Conservation (phyloP, 2,888 invertebrate species). For the Scaptomyza caliginosa region DNA sequence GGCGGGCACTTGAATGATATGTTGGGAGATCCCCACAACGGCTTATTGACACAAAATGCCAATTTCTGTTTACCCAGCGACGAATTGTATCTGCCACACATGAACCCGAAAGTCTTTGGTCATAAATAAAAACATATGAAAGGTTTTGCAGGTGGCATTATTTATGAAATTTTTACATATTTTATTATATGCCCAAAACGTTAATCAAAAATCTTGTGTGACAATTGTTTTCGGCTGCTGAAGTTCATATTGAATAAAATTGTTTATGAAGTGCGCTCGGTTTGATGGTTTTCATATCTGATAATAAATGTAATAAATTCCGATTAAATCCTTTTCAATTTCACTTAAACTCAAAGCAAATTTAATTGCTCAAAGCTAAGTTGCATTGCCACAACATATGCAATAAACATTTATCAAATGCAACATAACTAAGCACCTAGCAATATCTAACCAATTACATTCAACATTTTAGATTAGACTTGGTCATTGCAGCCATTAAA, state of each 20-base stretch:
- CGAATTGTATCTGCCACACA: conserved; percentile 29
- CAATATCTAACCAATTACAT: not conserved
- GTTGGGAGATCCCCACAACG: conserved; percentile 2
- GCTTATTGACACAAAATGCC: conserved; percentile 65
- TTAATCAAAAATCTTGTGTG: conserved; percentile 55
- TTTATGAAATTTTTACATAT: conserved; percentile 29
- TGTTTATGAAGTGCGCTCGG: not conserved
- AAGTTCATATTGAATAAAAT: conserved; percentile 5
- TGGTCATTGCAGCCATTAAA: not conserved
- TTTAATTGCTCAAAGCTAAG: not conserved
- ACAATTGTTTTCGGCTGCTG: conserved; percentile 39
- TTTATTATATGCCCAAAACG: conserved; percentile 33
- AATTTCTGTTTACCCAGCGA: conserved; percentile 62
- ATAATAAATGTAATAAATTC: not conserved
- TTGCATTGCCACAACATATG: not conserved
- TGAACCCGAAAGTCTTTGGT: conserved; percentile 59
- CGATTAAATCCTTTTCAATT: not conserved
- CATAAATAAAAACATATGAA: conserved; percentile 61
- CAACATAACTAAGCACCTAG: not conserved
- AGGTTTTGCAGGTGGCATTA: conserved; percentile 19
- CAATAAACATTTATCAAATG: not conserved
- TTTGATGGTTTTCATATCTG: not conserved
- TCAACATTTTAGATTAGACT: not conserved
- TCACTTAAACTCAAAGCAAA: not conserved
- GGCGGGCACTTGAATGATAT: conserved; percentile 16